Base-by-base conservation (phyloP, 1,140 invertebrate genomes). In the Parapsyche elsis region DNA sequence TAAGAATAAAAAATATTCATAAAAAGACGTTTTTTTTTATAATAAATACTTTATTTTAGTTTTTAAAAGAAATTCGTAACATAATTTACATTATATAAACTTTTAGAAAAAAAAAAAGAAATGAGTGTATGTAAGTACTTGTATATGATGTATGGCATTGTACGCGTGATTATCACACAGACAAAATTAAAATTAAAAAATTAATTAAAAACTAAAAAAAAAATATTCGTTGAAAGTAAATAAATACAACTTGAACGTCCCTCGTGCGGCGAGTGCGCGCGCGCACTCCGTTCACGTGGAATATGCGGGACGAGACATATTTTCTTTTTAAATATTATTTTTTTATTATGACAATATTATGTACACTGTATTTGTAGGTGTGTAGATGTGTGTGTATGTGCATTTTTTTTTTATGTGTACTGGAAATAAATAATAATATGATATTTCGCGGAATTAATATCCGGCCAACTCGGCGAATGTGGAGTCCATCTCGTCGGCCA, bases 401-500 rank as follows among this genome's bases (percentile, higher is more conserved):
- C 53, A 59, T 67, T 4, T 24, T 7, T 7, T 24, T 7, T 21
- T 5, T 67, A 21, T 21, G 24, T 16, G 24, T 16, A 67, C 16
- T 67, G 24, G 24, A 67, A 67, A 67, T 24, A 21, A 67, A 7
- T 7, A 67, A 67, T 67, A 67, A 67, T 21, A 67, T 67, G 24
- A 59, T 59, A 4, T 19, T 1, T 67, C n/a, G 16, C 78, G 73
- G 81, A 84, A 85, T 84, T 94, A 95, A 87, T 95, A 95, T 87
- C 94, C 94, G 84, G 94, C 94, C 93, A 99, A 93, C 92, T 99
- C 97, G 87, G 96, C 96, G 91, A 98, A 98, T 86, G 97, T 98
- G 87, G 94, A 94, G 92, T 99, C 97, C 94, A 99, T 95, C 90
- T 99, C 98, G 90, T 99, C 97, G 85, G 94, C 94, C 89, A 95